Percentiles rank a stretch among this genome's conserved stretches.
Evolutionary conservation across 2,797 vertebrate species (phyloP).

Genomic region (Gambelia wislizenii): DNA sequence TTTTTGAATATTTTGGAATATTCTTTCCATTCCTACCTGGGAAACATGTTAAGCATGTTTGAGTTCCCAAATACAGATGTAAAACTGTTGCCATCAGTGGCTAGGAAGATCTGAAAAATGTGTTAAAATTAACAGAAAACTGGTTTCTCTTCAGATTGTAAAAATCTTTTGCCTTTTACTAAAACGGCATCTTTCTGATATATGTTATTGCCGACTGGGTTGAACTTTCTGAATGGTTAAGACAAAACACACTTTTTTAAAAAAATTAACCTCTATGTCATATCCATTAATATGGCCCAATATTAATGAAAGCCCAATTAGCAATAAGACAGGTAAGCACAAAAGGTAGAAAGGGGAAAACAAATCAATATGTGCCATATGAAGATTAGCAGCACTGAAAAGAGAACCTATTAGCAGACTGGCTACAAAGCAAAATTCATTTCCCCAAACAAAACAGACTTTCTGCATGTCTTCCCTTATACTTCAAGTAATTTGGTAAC

Average conservation of each 20-base stretch:
- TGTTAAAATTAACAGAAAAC: not conserved
- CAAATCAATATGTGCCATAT: constrained; percentile 45
- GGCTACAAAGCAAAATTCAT: constrained; percentile 25
- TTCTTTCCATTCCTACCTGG: too few relatives aligned
- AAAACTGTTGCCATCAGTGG: not conserved
- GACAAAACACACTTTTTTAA: not conserved
- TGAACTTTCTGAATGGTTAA: not conserved
- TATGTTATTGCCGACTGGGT: not conserved
- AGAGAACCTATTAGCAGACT: constrained; percentile 18
- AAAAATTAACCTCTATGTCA: not conserved
- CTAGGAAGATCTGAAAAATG: not conserved
- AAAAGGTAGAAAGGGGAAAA: constrained; percentile 15
- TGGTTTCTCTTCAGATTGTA: too few relatives aligned
- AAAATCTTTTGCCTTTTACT: too few relatives aligned
- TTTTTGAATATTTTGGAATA: too few relatives aligned
- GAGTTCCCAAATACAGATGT: not conserved
- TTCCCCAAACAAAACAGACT: constrained; percentile 20
- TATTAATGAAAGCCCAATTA: constrained; percentile 27
- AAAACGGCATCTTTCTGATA: not conserved
- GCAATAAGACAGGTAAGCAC: constrained; percentile 24
- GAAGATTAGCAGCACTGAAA: constrained; percentile 47
- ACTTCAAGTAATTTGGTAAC: too few relatives aligned
- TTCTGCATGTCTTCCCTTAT: constrained; percentile 30
- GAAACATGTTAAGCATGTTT: not conserved
- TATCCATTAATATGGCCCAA: too few relatives aligned